Base-by-base conservation (phyloP, 2,888 invertebrate genomes). In the Blomia tropicalis region DNA sequence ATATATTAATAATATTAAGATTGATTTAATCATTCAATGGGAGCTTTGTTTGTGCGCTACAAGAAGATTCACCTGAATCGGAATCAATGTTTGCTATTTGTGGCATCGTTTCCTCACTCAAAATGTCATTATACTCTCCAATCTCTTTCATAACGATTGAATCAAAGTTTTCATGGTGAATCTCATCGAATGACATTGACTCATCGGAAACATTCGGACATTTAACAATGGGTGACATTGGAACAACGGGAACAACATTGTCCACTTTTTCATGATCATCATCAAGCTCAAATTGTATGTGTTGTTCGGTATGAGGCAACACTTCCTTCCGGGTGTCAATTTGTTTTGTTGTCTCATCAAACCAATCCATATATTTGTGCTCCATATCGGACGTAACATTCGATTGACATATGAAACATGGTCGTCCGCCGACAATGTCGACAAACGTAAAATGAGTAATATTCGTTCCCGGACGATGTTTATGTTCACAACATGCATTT, bases 401-500 rank as follows among this genome's bases (percentile, higher is more conserved):
- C 7, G 36, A 36, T 58, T 63, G 56, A 51, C 60, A 66, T 60
- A 56, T 65, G 11, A 64, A 27, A 62, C 67, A 66, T 7, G 73
- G 73, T 23, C 68, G 69, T 44, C 71, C 70, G 31, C 74, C 75
- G 30, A 69, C 67, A n/a, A 75, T 71, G 22, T 66, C 67, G 1
- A 71, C 65, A n/a, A 76, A 67, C 32, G 72, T 71, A 68, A 76
- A 76, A 63, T 73, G 73, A 4, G 75, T 75, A 3, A 76, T 70
- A 59, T 71, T 70, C 11, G 70, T 68, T 1, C 74, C 74, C 11
- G 68, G 68, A 7, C 66, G 67, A 67, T 76, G 75, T 58, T 73
- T 72, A 68, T 72, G 75, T 66, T 75, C 75, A 68, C 76, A 76
- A 66, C 76, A 76, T 0, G 73, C 71, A 68, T 74, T 75, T 56